Evolutionary conservation across 1,140 invertebrate genomes (phyloP).

Genomic region (Phocides pigmalion): DNA sequence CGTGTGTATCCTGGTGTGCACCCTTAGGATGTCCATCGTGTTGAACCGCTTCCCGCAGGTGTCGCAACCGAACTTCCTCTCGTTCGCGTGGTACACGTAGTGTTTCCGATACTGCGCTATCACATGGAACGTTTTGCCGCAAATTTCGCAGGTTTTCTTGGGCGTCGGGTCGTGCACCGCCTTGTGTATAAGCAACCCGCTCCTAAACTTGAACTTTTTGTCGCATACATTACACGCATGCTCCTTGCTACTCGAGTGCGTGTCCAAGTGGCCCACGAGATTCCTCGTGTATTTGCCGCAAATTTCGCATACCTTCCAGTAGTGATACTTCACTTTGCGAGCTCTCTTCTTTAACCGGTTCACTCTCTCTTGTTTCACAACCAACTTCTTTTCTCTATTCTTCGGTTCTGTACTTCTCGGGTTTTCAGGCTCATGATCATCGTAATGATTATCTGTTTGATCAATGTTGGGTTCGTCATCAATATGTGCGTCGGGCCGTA

Average conservation of each 20-base stretch:
- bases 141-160: constrained; percentile 77
- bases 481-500: constrained; percentile 25
- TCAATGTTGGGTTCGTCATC: constrained; percentile 35
- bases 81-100: constrained; percentile 77
- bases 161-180: constrained; percentile 77
- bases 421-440: no score
- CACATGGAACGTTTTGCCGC: constrained; percentile 78
- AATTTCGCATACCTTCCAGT: constrained; percentile 79
- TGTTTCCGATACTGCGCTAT: constrained; percentile 73
- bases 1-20: constrained; percentile 90
- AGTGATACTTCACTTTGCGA: constrained; percentile 65
- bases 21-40: constrained; percentile 84
- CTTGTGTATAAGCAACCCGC: constrained; percentile 78
- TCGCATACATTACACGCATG: constrained; percentile 84
- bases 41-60: constrained; percentile 84
- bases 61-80: constrained; percentile 79
- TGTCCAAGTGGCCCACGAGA: constrained; percentile 81
- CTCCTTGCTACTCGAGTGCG: constrained; percentile 83
- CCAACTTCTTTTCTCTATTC: constrained; percentile 36
- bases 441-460: constrained; percentile 39
- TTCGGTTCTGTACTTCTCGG: constrained; percentile 32
- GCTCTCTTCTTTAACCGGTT: constrained; percentile 49
- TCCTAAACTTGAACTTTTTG: constrained; percentile 82
- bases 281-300: constrained; percentile 78
- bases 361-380: constrained; percentile 46